These are phyloP conservation scores for Haliaeetus leucogaster DNA, from an alignment of 2,113 vertebrate species.

Conservation along the genomic window DNA sequence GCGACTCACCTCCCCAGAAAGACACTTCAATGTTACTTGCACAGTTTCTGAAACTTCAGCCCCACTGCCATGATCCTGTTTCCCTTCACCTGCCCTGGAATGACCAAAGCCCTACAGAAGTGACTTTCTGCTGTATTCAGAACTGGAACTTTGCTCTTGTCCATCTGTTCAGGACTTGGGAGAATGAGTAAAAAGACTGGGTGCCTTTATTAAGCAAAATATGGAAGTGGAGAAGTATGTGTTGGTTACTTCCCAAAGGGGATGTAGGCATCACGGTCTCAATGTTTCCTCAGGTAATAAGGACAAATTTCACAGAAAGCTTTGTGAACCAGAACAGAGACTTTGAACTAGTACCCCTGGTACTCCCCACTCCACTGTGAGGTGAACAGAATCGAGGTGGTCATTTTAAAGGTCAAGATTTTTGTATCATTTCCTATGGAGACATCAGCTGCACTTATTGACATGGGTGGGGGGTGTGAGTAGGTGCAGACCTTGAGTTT, in stretches of 20 bases:
- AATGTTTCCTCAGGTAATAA: accelerated
- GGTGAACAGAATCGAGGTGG: accelerated
- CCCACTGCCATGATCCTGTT: neutral
- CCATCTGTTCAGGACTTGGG: neutral
- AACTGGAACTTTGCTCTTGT: neutral
- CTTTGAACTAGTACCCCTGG: too few species aligned
- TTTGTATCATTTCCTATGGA: accelerated
- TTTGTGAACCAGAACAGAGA: neutral
- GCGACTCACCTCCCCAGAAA: neutral
- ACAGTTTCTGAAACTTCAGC: neutral
- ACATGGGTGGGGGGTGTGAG: accelerated
- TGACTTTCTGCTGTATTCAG: neutral
- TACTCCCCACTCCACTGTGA: accelerated
- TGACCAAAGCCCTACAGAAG: neutral
- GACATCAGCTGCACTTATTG: accelerated
- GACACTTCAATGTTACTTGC: neutral
- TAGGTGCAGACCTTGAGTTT: too few species aligned
- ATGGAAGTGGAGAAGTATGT: accelerated
- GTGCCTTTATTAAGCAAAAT: neutral
- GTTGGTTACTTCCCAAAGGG: neutral
- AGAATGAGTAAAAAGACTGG: neutral
- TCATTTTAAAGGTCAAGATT: neutral
- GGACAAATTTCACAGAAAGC: neutral
- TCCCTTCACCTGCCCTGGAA: neutral
- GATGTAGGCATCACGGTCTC: accelerated